These are phyloP conservation scores for Desoria tigrina DNA, from an alignment of 2,888 invertebrate genomes.

Conservation along the genomic window DNA sequence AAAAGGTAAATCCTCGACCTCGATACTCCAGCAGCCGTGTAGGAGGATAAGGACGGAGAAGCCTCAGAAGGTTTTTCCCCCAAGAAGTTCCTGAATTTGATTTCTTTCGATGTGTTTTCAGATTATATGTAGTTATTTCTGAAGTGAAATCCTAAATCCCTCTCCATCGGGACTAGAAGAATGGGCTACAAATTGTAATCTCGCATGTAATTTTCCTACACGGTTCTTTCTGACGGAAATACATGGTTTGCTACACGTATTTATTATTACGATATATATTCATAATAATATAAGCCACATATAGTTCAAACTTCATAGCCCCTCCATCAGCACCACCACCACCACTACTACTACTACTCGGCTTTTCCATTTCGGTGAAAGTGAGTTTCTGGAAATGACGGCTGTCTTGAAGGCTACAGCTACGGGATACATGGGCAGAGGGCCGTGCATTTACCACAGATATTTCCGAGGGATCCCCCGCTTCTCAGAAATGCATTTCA, in stretches of 20 bases:
- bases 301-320: not conserved
- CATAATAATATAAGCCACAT: not conserved
- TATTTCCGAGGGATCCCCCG: no score
- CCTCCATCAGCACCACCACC: not conserved
- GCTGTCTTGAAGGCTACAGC: no score
- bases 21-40: not conserved
- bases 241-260: not conserved
- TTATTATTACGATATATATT: not conserved
- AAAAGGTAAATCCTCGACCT: no score
- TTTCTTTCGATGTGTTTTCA: no score
- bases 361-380: no score
- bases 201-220: not conserved
- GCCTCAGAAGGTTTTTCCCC: no score
- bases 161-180: not conserved
- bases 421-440: no score
- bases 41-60: not conserved
- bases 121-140: not conserved
- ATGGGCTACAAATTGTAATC: constrained; percentile 5
- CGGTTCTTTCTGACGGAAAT: not conserved
- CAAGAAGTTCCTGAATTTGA: no score
- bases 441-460: no score
- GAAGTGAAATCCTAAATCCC: not conserved
- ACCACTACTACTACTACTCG: no score
- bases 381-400: no score
- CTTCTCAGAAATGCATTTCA: no score